These are phyloP conservation scores for Thamnophis sirtalis DNA, from an alignment of 2,113 vertebrate genomes.

Conservation along the genomic window DNA sequence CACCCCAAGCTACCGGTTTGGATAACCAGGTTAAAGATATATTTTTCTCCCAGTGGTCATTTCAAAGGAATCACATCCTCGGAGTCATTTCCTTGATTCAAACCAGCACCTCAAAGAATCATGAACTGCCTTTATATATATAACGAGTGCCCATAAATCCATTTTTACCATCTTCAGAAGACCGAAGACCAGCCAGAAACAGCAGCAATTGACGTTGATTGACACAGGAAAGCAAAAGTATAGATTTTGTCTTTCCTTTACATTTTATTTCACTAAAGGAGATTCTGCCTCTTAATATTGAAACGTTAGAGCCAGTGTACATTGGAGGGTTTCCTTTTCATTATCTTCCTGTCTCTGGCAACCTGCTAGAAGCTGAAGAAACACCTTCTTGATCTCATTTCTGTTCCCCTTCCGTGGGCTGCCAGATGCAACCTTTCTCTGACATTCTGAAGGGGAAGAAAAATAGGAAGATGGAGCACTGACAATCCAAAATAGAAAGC, in stretches of 20 bases:
- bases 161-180: not conserved
- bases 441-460: not conserved
- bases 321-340: not conserved
- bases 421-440: not conserved
- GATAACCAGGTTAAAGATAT: not conserved
- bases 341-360: not conserved
- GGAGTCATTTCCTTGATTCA: not conserved
- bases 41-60: not conserved
- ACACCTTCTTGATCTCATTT: constrained; percentile 16
- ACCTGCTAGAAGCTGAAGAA: constrained; percentile 25
- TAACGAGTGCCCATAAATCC: not conserved
- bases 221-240: not conserved
- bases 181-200: not conserved
- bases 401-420: constrained; percentile 11
- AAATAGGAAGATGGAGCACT: not conserved
- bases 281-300: constrained; percentile 18
- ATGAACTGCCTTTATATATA: not conserved
- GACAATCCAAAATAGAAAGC: not conserved
- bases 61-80: not conserved
- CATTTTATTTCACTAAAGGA: constrained; percentile 34
- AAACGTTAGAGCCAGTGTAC: constrained; percentile 33
- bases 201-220: not conserved
- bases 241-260: constrained; percentile 8
- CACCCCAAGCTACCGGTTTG: not conserved
- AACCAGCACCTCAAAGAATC: not conserved